Evolutionary conservation across 2,797 vertebrate species (phyloP), one percentile per base, ranked within the genome.

Genomic region (Oreochromis mossambicus): DNA sequence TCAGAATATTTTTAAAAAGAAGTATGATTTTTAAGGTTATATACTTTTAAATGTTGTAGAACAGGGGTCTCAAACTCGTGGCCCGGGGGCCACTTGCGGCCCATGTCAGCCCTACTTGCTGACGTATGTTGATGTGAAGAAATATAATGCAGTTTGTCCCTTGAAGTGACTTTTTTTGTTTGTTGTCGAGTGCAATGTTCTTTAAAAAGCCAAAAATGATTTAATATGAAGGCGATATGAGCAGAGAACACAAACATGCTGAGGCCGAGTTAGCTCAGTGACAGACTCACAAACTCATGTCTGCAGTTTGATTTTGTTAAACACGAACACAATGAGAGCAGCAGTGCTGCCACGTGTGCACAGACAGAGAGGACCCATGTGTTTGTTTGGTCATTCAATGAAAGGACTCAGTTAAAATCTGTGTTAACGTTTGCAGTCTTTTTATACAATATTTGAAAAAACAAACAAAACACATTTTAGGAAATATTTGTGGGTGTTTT

Each of bases 241-340:
- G 32, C 34, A 34, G 7, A 34, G 34, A 34, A 2, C 7, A 34
- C 3, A 34, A 34, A 34, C 34, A 34, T 34, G 34, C 34, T 8
- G 34, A 34, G 8, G 34, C 34, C 3, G 34, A 3, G 34, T 34
- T 8, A 34, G 34, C 7, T 34, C 34, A 34, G 7, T 34, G 34
- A 34, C 7, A 34, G 34, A 34, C 7, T 34, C 8, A 38, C 38
- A 38, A 4, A 38, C 9, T 38, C 3, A 38, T 11, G 38, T 38
- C 38, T 38, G 38, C 38, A 38, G 1, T 38, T 38, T 11, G 4
- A 38, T 38, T 38, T 11, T 38, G 38, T 38, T 38, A 38, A 11
- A 38, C 4, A 38, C 0, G 1, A 13, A 54, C 21, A 24, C 10
- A n/a, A 11, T 2, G 2, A 5, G 2, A n/a, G 50, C 50, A 54